These are phyloP conservation scores for Drosophila ohnishii DNA, from an alignment of 1,140 invertebrate species.

Conservation along the genomic window DNA sequence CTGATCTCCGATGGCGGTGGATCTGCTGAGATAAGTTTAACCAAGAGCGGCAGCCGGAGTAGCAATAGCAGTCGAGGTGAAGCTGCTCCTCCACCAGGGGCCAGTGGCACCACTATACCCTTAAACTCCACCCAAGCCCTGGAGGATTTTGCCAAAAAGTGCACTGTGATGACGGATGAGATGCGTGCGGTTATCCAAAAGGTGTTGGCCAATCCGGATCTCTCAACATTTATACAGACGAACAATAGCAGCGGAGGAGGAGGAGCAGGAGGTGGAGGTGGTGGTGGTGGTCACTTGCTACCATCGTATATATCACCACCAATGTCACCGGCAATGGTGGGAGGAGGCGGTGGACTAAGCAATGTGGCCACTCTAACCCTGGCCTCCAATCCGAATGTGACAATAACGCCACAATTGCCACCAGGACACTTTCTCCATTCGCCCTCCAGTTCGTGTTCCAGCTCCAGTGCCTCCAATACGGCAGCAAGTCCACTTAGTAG, in stretches of 20 bases:
- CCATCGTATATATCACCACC: slow-evolving; percentile 79
- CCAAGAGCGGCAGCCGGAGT: slow-evolving; percentile 9
- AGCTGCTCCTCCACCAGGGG: background rate
- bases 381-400: slow-evolving; percentile 76
- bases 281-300: slow-evolving; percentile 37
- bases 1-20: slow-evolving; percentile 51
- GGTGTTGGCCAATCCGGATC: slow-evolving; percentile 79
- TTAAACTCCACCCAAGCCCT: slow-evolving; percentile 72
- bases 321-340: slow-evolving; percentile 70
- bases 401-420: slow-evolving; percentile 76
- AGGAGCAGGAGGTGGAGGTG: background rate
- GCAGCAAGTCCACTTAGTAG: slow-evolving; percentile 64
- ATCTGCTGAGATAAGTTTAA: slow-evolving; percentile 22
- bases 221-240: slow-evolving; percentile 79
- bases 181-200: slow-evolving; percentile 82
- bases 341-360: background rate
- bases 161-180: slow-evolving; percentile 78
- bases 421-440: slow-evolving; percentile 76
- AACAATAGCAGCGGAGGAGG: slow-evolving; percentile 39
- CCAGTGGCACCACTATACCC: slow-evolving; percentile 63
- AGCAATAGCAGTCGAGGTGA: background rate
- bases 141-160: slow-evolving; percentile 81
- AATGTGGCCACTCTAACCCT: slow-evolving; percentile 66
- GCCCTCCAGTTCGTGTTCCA: slow-evolving; percentile 64
- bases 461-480: slow-evolving; percentile 68